Percentiles rank a stretch among this genome's conserved stretches.
phyloP scores from a whole-genome alignment of 37 sponge, comb jelly and placozoan species.

The Cliona cf. orientalis region DNA sequence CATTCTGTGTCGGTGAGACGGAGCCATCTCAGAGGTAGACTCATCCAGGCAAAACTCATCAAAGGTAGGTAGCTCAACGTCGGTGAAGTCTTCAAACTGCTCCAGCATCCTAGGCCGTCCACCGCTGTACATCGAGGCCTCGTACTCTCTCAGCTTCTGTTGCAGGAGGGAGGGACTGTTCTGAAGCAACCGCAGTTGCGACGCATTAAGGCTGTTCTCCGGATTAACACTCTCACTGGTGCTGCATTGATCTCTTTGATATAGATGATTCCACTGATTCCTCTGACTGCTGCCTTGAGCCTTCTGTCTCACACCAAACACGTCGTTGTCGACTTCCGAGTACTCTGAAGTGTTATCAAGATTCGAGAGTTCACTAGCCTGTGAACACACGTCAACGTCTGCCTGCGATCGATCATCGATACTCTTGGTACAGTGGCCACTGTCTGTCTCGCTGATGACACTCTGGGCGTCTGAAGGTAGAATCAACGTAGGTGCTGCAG shows the following conservation, averaged over 20 bases:
- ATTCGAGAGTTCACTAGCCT: background rate
- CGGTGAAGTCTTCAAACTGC: conserved; percentile 27
- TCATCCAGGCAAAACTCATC: conserved; percentile 16
- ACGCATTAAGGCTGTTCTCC: background rate
- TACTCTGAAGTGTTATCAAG: too few species aligned
- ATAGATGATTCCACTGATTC: background rate
- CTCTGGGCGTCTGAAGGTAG: background rate
- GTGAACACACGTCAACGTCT: conserved; percentile 15
- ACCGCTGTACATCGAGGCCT: background rate
- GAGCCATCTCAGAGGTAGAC: background rate
- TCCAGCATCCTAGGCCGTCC: background rate
- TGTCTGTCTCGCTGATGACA: conserved; percentile 9
- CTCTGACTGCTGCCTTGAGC: background rate
- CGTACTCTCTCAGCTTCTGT: background rate
- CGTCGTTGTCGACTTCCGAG: background rate
- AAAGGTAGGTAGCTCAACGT: conserved; percentile 19
- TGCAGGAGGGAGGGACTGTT: conserved; percentile 15
- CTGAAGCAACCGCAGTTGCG: background rate
- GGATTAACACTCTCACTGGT: too few species aligned
- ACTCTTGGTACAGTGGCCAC: conserved; percentile 12
- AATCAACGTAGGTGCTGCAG: too few species aligned
- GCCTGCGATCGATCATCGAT: background rate
- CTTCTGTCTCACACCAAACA: background rate
- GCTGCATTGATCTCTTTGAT: background rate
- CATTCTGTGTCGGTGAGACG: conserved; percentile 18